A percentile compares a stretch with the other conserved stretches of the same genome.
These are phyloP conservation scores for Drosophila nigricruria DNA, from an alignment of 2,888 invertebrate genomes.

Conservation along the genomic window DNA sequence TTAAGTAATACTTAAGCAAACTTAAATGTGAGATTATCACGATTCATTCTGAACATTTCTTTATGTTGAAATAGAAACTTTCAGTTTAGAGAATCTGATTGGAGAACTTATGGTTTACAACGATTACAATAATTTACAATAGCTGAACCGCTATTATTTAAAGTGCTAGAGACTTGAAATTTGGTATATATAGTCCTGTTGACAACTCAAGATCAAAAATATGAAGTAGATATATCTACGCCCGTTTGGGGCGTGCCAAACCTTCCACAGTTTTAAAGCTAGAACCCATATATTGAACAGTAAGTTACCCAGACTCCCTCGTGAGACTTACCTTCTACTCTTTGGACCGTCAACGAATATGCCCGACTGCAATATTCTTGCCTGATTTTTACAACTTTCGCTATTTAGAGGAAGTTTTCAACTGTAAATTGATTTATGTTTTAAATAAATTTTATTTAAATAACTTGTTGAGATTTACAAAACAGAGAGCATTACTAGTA, in stretches of 20 bases:
- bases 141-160: background rate
- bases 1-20: background rate
- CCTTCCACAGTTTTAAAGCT: no score
- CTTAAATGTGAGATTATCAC: background rate
- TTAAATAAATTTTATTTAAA: conserved; percentile 81
- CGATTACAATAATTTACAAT: no score
- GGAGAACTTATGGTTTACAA: no score
- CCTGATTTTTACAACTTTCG: no score
- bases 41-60: background rate
- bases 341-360: no score
- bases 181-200: background rate
- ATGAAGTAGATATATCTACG: no score
- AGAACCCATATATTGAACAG: no score
- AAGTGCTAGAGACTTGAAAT: background rate
- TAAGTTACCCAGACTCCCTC: no score
- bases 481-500: conserved; percentile 75
- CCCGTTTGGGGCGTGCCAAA: no score
- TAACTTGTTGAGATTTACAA: conserved; percentile 79
- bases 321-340: no score
- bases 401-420: background rate
- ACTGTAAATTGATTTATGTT: conserved; percentile 32
- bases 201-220: background rate
- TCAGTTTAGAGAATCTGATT: no score
- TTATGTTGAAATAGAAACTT: background rate
- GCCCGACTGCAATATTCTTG: no score